Base-by-base conservation (phyloP, 2,113 vertebrate species). In the Forbesichthys papilliferus region DNA sequence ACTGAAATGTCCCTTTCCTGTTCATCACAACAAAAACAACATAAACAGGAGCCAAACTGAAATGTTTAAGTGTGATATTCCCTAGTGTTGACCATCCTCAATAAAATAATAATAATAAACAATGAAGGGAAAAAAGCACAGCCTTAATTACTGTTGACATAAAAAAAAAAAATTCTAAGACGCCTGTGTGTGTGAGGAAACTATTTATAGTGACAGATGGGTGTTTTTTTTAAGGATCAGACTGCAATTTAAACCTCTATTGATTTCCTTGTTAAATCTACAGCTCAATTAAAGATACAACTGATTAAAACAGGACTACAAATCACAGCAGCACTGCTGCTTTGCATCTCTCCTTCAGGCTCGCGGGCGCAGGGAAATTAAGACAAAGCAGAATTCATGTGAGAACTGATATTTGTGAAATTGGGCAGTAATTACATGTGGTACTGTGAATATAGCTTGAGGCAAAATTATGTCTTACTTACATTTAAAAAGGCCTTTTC, bases 261-360 rank as follows among this genome's bases (percentile, higher is more conserved):
- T 91, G 91, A 93, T 91, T 91, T 87, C 70, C 63, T 76, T 13
- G 77, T 79, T 88, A 92, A 91, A 92, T 91, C 90, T 92, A 92
- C 84, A 82, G 86, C 88, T 92, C 90, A 90, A 90, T 92, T 91
- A 87, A 84, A 91, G 80, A 90, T 82, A 84, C 79, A 77, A 80
- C 79, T 89, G 90, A 91, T 91, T 91, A 90, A 85, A 81, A 86
- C 71, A 86, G 68, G 53, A 82, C 70, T 80, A 83, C 63, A 85
- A 82, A 85, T 74, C 16, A 36, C 78, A 74, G 79, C n/a, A 7
- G 66, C 33, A 2, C 48, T n/a, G 9, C 4, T 18, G 5, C 52
- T 49, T 59, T 52, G 20, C 33, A 46, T 18, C 52, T 55, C 66
- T 36, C 46, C 16, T 11, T 9, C 27, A 33, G 51, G 12, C 64